Conservation (phyloP, 2,797 vertebrate genomes). For the Parauchenoglanis punctatus region DNA sequence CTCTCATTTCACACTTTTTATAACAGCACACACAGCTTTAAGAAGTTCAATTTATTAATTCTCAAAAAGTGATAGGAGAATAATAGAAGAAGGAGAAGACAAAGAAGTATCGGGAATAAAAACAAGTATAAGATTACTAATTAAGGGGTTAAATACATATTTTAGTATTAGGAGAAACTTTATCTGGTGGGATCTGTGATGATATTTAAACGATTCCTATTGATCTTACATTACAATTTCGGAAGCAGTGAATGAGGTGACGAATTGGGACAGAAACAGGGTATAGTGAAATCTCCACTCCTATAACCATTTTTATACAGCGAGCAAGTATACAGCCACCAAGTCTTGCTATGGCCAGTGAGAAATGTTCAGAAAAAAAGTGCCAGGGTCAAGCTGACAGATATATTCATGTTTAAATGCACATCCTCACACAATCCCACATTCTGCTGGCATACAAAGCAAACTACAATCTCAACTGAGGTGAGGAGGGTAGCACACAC, state of each 20-base stretch:
- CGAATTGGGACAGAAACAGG: not conserved
- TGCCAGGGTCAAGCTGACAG: not conserved
- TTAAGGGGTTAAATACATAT: not conserved
- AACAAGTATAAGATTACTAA: not conserved
- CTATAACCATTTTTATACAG: not conserved
- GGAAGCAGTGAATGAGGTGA: not conserved
- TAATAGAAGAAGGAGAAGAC: not conserved
- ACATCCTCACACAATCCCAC: not conserved
- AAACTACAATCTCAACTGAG: not conserved
- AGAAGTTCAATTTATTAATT: not conserved
- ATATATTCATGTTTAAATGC: constrained; percentile 5
- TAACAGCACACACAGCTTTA: not conserved
- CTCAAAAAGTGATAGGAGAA: not conserved
- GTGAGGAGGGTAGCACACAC: too few relatives aligned
- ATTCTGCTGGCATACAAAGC: not conserved
- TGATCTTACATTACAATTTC: not conserved
- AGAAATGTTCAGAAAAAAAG: not conserved
- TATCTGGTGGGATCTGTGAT: not conserved
- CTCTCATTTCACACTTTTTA: not conserved
- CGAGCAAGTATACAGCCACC: not conserved
- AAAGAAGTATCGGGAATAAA: not conserved
- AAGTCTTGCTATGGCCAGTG: not conserved
- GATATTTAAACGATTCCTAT: not conserved
- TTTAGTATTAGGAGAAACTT: not conserved
- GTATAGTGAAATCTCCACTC: not conserved